These are phyloP conservation scores for Pollenia griseotomentosa DNA, from an alignment of 2,888 invertebrate species.

Conservation along the genomic window DNA sequence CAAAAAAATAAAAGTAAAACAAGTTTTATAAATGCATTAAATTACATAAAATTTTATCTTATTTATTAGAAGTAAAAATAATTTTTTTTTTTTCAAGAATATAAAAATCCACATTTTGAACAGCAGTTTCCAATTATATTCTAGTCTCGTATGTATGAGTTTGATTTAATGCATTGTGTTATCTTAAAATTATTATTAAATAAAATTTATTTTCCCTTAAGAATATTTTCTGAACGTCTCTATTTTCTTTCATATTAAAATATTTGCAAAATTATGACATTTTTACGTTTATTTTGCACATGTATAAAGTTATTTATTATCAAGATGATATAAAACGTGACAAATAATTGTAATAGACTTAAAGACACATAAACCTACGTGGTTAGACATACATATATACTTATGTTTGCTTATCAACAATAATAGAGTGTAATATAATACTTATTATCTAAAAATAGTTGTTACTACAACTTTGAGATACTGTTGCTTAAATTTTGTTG, in stretches of 20 bases:
- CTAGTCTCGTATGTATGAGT: not conserved
- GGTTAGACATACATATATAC: too few relatives aligned
- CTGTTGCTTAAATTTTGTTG: too few relatives aligned
- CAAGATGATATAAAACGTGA: not conserved
- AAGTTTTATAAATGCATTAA: too few relatives aligned
- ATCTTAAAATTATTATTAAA: not conserved
- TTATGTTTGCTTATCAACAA: too few relatives aligned
- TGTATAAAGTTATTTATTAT: not conserved
- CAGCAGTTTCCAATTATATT: not conserved
- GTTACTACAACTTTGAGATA: too few relatives aligned
- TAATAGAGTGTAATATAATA: too few relatives aligned
- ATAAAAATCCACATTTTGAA: too few relatives aligned
- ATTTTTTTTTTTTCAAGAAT: too few relatives aligned
- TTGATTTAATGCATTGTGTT: not conserved
- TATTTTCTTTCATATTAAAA: not conserved
- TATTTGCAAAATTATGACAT: slow-evolving; percentile 28
- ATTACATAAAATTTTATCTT: too few relatives aligned
- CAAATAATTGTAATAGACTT: not conserved
- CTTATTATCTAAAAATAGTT: too few relatives aligned
- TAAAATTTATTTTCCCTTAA: not conserved
- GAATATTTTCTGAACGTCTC: not conserved
- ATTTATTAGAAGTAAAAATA: too few relatives aligned
- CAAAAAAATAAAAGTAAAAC: too few relatives aligned
- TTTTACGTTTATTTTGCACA: slow-evolving; percentile 28
- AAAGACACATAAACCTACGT: not conserved